These are phyloP conservation scores for Drosophila aldrichi DNA, from an alignment of 2,888 invertebrate species.

Conservation along the genomic window DNA sequence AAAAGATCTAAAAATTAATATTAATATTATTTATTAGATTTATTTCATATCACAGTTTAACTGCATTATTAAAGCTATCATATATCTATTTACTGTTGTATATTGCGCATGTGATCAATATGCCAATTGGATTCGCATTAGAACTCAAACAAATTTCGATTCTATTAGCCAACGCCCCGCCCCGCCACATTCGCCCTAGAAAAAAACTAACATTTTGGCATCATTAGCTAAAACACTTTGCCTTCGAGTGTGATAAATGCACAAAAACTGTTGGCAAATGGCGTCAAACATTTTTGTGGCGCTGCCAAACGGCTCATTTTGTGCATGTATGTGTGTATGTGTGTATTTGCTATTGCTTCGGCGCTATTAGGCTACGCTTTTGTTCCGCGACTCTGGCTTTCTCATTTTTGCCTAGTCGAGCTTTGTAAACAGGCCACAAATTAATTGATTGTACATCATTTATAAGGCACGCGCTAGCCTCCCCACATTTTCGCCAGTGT, in stretches of 20 bases:
- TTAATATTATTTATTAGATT: no score
- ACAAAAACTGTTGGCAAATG: conserved; percentile 65
- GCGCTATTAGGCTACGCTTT: conserved; percentile 18
- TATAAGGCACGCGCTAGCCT: conserved; percentile 66
- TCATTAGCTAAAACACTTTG: conserved; percentile 72
- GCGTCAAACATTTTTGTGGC: conserved; percentile 56
- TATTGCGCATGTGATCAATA: not conserved
- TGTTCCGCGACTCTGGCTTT: not conserved
- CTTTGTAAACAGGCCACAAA: conserved; percentile 74
- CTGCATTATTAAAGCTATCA: not conserved
- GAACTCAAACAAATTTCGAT: conserved; percentile 26
- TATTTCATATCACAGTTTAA: no score
- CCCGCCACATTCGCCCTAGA: not conserved
- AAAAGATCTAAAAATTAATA: no score
- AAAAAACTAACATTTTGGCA: conserved; percentile 29
- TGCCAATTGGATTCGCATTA: conserved; percentile 17
- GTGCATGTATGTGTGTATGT: no score
- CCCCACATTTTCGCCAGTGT: conserved; percentile 48
- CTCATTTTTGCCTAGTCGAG: conserved; percentile 33
- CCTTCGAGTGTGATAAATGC: conserved; percentile 74
- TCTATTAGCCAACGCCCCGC: not conserved
- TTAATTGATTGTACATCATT: conserved; percentile 78
- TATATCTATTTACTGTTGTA: not conserved
- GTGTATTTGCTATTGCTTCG: conserved; percentile 44
- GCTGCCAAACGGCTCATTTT: not conserved